Base-by-base conservation (phyloP, 2,113 vertebrate species). In the Phalacrocorax aristotelis region DNA sequence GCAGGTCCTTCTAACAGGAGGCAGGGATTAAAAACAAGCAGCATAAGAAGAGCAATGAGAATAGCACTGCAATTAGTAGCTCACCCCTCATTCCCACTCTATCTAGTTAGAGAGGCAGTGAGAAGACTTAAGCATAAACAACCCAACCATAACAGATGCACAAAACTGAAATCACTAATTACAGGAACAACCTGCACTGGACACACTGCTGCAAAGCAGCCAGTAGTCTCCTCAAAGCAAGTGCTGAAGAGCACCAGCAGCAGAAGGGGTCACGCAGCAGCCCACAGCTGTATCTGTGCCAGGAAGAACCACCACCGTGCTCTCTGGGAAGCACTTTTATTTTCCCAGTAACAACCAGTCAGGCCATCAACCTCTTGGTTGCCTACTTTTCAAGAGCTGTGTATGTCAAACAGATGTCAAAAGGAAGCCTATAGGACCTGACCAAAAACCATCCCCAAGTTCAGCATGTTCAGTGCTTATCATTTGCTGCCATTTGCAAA, bases 231-330 rank as follows among this genome's bases (percentile, higher is more conserved):
- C 52, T 32, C 29, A 13, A 49, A 57, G 29, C 7, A 27, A 85
- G 23, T 4, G 5, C 49, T 64, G 32, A 87, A 46, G 36, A 70
- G n/a, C 15, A 46, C 2, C 15, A 32, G 60, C 40, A n/a, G 34
- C 2, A 1, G 38, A 48, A 83, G 23, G 8, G 13, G 11, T 55
- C 7, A 1, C 6, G 11, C 16, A 32, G 30, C 1, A 70, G 36
- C n/a, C 23, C 44, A 17, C 44, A 12, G 40, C 29, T 3, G 1
- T 8, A 2, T 6, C 66, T 10, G 52, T 3, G 12, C 25, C 48
- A 32, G 15, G 13, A 52, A 22, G 11, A 71, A 10, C 26, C 29
- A 30, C 25, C 44, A n/a, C 7, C 2, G 0, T 17, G 22, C 17
- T 42, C 32, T 49, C 4, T 0, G 17, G 40, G 32, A 92, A 70